Conservation (phyloP, 2,113 vertebrate species). For the Zosterops hypoxanthus region DNA sequence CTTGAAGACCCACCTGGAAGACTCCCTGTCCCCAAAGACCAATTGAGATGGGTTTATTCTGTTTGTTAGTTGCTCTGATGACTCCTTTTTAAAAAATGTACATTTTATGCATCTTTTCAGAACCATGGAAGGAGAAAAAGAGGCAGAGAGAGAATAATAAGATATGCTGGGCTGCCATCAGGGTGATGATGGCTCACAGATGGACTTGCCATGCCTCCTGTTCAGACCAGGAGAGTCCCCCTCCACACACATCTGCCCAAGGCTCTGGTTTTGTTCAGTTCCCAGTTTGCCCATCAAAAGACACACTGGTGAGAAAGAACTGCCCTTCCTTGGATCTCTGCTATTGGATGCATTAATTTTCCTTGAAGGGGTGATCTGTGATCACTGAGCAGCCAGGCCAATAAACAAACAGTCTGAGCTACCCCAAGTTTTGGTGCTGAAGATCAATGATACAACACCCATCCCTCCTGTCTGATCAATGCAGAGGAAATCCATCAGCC, state of each 20-base stretch:
- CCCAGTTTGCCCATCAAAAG: background rate
- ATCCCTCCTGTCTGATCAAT: background rate
- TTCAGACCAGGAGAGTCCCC: background rate
- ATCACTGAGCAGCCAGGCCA: background rate
- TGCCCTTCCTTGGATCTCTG: background rate
- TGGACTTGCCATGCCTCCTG: background rate
- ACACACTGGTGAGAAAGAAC: background rate
- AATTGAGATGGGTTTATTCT: background rate
- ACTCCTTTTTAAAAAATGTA: background rate
- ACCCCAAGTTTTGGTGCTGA: too few relatives aligned
- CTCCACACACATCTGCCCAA: background rate
- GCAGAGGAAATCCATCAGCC: background rate
- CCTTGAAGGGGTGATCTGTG: background rate
- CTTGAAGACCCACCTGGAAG: background rate
- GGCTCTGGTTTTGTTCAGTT: background rate
- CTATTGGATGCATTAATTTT: background rate
- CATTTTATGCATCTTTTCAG: background rate
- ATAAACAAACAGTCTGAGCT: background rate
- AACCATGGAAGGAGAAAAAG: background rate
- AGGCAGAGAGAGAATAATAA: background rate
- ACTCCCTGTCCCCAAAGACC: background rate
- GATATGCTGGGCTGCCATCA: slow-evolving; percentile 16
- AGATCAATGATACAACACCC: rapidly evolving
- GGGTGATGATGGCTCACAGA: slow-evolving; percentile 45
- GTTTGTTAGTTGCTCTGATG: background rate